Evolutionary conservation across 1,140 invertebrate species (phyloP), one percentile per base, ranked within the genome.

Genomic region (Nasonia longicornis): DNA sequence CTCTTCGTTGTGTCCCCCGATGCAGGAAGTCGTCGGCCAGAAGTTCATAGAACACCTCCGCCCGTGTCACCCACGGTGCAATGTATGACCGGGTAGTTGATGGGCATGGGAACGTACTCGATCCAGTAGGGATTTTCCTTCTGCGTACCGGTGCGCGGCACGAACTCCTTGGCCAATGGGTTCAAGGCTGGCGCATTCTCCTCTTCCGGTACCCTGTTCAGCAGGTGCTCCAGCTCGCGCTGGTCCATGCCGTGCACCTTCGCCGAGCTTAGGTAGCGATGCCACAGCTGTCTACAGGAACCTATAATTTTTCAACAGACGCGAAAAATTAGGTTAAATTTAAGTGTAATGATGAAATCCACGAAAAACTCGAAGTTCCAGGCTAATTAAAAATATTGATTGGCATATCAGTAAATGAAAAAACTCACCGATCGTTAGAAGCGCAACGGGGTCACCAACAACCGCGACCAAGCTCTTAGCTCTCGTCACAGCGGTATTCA

Each of bases 401-500:
- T 67, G 64, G 22, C 8, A 26, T 66, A 7, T 66, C 29, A 58
- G 48, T 29, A 14, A 38, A 75, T 29, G 7, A 31, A 10, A 63
- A 12, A 45, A 77, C 81, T 83, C 79, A 42, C 96, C 96, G 64
- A 96, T 93, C 0, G 96, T 95, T 83, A 96, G 96, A 0, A 97
- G 89, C 2, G 96, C 95, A 0, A 97, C 93, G 0, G 96, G 96
- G 91, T 97, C 96, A 1, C 96, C 96, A 6, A 97, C 95, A 10
- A 97, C 95, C 1, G 95, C 95, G 0, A 98, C 95, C n/a, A 97
- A 87, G 84, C 95, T 96, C 88, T 96, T 96, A 0, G 96, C 96
- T 77, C 96, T 91, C 0, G 96, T 97, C 10, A 98, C 94, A 0
- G 96, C 96, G 0, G 96, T 97, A 86, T 97, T 98, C 1, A 98